These are phyloP conservation scores for Calypte anna DNA, from an alignment of 2,113 vertebrate species.

Conservation along the genomic window DNA sequence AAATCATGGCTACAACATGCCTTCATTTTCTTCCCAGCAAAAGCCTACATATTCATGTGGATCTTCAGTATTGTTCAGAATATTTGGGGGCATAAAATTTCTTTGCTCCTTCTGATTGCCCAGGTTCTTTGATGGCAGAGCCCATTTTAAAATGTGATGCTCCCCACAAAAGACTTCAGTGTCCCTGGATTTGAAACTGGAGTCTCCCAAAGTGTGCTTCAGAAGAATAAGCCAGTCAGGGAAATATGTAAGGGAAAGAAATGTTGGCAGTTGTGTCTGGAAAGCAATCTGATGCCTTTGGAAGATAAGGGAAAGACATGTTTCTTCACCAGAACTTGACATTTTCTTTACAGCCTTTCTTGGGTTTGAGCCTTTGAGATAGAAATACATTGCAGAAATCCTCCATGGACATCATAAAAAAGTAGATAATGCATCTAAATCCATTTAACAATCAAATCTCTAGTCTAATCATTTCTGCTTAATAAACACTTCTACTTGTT, in stretches of 20 bases:
- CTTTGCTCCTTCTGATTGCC: not conserved
- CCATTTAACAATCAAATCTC: not conserved
- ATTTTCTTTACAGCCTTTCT: not conserved
- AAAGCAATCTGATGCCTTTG: not conserved
- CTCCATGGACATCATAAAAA: not conserved
- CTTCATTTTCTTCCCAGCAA: not conserved
- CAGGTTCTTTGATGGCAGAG: not conserved
- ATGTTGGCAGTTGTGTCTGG: not conserved
- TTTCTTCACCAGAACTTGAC: not conserved
- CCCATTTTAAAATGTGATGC: not conserved
- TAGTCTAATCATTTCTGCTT: not conserved
- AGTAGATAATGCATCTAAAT: not conserved
- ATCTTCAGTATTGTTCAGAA: not conserved
- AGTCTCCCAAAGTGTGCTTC: not conserved
- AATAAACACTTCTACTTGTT: not conserved
- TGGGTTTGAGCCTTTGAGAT: not conserved
- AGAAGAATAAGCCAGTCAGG: not conserved
- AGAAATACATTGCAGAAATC: not conserved
- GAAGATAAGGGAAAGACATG: not conserved
- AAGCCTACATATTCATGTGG: not conserved
- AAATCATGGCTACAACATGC: not conserved
- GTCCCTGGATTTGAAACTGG: not conserved
- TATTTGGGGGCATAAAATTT: not conserved
- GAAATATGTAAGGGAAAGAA: not conserved
- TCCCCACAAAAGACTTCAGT: not conserved